Base-by-base conservation (phyloP, 2,113 vertebrate genomes). In the Actenoides hombroni region DNA sequence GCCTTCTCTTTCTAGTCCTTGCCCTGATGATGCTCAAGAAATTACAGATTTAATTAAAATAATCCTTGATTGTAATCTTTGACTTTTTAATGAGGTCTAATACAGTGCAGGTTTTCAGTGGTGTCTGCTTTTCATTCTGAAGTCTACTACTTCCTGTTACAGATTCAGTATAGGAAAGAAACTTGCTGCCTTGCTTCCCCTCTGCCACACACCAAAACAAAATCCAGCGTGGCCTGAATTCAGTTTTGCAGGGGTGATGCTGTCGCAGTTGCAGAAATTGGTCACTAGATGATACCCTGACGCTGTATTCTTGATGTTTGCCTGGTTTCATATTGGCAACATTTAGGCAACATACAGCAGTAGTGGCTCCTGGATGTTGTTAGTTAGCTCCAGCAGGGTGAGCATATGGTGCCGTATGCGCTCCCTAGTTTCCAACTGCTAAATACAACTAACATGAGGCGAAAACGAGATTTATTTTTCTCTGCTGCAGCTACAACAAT, bases 281-380 rank as follows among this genome's bases (percentile, higher is more conserved):
- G 70, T 92, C 97, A 70, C 91, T 96, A 97, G 97, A 79, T 94
- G 94, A 80, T 96, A 87, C 17, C 51, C 80, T 94, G 84, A 69
- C 5, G 0, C 91, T 65, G 5, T 44, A 10, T 25, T 92, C 29
- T 59, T 91, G 54, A 2, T 75, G 64, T 23, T 86, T 44, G 26
- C 82, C 46, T 86, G 13, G 1, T 68, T 90, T 78, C 35, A 1
- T 19, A 2, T 7, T 59, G 35, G 49, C 86, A 83, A 37, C 31
- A 14, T 54, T 53, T 54, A 35, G 19, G 51, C 69, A 78, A 21
- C 9, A 3, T 60, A 15, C 29, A 82, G 73, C 48, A 56, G 60
- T 33, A 59, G 39, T 21, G 29, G 54, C 11, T 48, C 67, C 16
- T 61, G 69, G 39, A 56, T 90, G 42, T 51, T 48, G 6, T 40